Base-by-base conservation (phyloP, 1,140 invertebrate genomes). In the Dendrolimus punctatus region DNA sequence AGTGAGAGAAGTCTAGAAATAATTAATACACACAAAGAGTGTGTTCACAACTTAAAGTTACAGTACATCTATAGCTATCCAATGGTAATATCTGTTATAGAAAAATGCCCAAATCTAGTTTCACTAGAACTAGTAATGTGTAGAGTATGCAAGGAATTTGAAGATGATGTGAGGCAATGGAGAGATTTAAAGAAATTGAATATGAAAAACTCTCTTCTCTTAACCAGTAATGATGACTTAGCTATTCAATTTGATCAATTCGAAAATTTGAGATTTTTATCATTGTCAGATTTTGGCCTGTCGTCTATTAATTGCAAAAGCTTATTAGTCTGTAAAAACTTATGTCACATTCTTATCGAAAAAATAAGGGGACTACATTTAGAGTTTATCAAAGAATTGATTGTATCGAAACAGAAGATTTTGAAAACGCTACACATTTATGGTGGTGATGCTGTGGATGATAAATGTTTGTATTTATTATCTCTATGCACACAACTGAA, bases 241-340 rank as follows among this genome's bases (percentile, higher is more conserved):
- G 43, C 66, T 4, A 69, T 88, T 52, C 50, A 72, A 42, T 87
- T 75, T 63, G 63, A 80, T 55, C 51, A 74, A 8, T 78, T 84
- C 45, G 72, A 77, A 57, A 47, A 76, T 8, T 53, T 88, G 38
- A 74, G 74, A 46, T 74, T 73, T 47, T 62, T 88, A 46, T 58
- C 64, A 46, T 66, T 88, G 37, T 78, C 85, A 8, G 82, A 87
- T 61, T 88, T 88, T 72, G 85, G 87, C 36, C 63, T 88, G 3
- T 69, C 62, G 45, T 39, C 67, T 46, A 39, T 8, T 7, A 88
- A 86, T 58, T 81, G 85, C 64, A 51, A 80, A 40, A 63, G 51
- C 40, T 68, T 88, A 47, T 51, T 88, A 48, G 45, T 63, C 6
- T 87, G 83, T 62, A 60, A 62, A 10, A 55, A 84, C 57, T 62